Base-by-base conservation (phyloP, 2,888 invertebrate species). In the Auanema freiburgensis region DNA sequence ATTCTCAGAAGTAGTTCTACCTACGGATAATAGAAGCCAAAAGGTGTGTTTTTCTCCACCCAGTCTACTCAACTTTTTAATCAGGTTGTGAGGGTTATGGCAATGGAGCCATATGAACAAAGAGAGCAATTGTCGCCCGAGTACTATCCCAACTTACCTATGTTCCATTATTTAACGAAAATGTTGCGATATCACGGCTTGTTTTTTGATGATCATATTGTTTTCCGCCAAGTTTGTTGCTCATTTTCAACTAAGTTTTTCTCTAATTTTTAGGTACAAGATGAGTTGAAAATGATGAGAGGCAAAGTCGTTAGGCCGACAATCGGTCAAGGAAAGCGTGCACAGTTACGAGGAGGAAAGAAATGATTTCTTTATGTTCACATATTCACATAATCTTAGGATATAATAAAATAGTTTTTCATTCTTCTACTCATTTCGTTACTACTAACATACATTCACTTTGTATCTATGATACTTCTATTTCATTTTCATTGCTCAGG, bases 91-190 rank as follows among this genome's bases (percentile, higher is more conserved):
- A 70, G 79, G n/a, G 74, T 81, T 43, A 79, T 81, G 79, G 67
- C 77, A 6, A 72, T 76, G 18, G 79, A 81, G 60, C 81, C 81
- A n/a, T 67, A 66, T 51, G 77, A 77, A 58, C 67, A 67, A 25
- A 66, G 71, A 52, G 80, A 82, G 44, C 79, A 79, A 55, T 74
- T 76, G 16, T 72, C 69, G 21, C 74, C 72, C 1, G 63, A 77
- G 50, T 81, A 81, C 68, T 81, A 76, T 64, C 81, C 81, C 43
- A 81, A 81, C 59, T 66, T 74, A 52, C 82, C 82, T 41, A 82
- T 82, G 82, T 83, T 82, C 65, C 82, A 82, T 65, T 83, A 82
- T 59, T 65, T 82, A 18, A 79, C 80, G n/a, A 82, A 82, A 70
- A 78, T 82, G 77, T 68, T 81, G 23, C 70, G 74, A 41, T 67